phyloP scores from a whole-genome alignment of 1,140 invertebrate genomes.

The Drosophila bifasciata region DNA sequence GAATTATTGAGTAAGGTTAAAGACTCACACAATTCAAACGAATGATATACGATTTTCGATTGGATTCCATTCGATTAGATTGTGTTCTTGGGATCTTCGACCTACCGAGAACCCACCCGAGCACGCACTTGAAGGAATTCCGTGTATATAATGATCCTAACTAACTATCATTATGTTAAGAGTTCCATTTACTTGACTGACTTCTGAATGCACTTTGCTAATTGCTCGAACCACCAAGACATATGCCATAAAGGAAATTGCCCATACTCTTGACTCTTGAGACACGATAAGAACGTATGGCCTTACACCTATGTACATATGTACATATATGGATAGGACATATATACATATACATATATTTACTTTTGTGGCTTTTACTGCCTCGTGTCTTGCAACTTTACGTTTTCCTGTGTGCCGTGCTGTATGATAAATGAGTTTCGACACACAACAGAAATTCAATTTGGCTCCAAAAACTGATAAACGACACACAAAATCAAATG shows the following conservation, averaged over 20 bases:
- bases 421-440: conserved; percentile 64
- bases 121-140: not conserved
- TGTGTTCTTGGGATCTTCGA: not conserved
- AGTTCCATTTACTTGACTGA: not conserved
- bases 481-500: conserved; percentile 20
- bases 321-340: too few species aligned
- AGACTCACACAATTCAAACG: conserved; percentile 14
- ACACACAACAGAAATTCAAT: conserved; percentile 45
- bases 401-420: conserved; percentile 18
- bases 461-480: conserved; percentile 59
- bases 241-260: conserved; percentile 5
- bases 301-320: too few species aligned
- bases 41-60: conserved; percentile 12
- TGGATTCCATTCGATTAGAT: conserved; percentile 26
- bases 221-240: conserved; percentile 13
- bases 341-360: too few species aligned
- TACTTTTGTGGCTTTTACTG: conserved; percentile 26
- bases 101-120: not conserved
- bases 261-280: conserved; percentile 20
- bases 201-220: conserved; percentile 26
- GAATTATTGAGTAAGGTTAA: conserved; percentile 23
- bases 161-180: too few species aligned
- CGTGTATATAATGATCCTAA: not conserved
- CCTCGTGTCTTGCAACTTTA: conserved; percentile 60
- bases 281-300: conserved; percentile 53